These are phyloP conservation scores for Gobio gobio DNA, from an alignment of 2,113 vertebrate genomes.

Conservation along the genomic window DNA sequence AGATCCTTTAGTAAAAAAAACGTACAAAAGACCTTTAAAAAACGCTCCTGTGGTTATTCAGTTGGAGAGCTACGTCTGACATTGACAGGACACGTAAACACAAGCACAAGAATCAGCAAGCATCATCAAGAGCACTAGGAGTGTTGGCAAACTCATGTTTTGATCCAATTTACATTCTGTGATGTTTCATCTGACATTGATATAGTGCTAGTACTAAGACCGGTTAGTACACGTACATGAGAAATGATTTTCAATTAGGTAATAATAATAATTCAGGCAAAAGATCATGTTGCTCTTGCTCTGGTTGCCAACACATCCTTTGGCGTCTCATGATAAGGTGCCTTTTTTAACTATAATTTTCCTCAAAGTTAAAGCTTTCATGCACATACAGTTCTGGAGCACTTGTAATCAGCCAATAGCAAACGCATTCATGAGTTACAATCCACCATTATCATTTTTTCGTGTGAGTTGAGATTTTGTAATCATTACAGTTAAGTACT, in stretches of 20 bases:
- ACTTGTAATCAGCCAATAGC: conserved; percentile 21
- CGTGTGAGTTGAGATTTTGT: neutral
- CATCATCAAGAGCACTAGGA: conserved; percentile 52
- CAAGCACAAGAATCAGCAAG: conserved; percentile 57
- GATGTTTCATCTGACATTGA: neutral
- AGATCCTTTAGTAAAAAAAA: conserved; percentile 66
- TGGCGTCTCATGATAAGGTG: conserved; percentile 18
- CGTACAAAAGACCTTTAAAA: conserved; percentile 63
- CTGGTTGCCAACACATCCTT: conserved; percentile 20
- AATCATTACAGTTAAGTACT: neutral
- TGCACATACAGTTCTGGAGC: conserved; percentile 23
- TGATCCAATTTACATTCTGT: neutral
- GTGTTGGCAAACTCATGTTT: conserved; percentile 51
- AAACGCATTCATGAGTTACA: conserved; percentile 16
- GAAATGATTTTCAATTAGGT: neutral
- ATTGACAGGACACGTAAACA: conserved; percentile 56
- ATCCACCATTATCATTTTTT: neutral
- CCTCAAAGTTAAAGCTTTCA: conserved; percentile 39
- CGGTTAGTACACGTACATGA: neutral
- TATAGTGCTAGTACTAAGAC: neutral
- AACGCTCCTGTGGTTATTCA: conserved; percentile 49
- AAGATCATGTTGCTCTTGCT: neutral
- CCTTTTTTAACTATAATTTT: neutral
- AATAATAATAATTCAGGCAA: neutral
- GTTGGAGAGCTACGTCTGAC: conserved; percentile 28